A percentile compares a stretch with the other conserved stretches of the same genome.
These are phyloP conservation scores for Bombyx mandarina DNA, from an alignment of 1,140 invertebrate genomes.

Conservation along the genomic window DNA sequence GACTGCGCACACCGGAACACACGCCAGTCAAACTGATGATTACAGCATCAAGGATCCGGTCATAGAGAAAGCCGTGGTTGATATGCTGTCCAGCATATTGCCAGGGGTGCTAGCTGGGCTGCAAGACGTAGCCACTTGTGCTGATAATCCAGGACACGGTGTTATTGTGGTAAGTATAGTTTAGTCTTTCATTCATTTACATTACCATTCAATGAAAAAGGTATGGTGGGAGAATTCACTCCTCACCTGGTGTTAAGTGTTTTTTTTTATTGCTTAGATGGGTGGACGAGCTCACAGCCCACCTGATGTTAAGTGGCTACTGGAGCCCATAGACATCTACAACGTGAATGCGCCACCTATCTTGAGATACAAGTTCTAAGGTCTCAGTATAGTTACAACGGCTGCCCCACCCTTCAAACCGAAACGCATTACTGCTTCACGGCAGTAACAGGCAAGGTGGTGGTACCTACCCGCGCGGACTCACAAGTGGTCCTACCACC, in stretches of 20 bases:
- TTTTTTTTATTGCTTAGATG: neutral
- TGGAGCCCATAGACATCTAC: too few species aligned
- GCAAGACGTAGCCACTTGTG: constrained; percentile 70
- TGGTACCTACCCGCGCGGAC: too few species aligned
- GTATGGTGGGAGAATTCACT: neutral
- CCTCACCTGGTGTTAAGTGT: neutral
- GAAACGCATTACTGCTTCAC: too few species aligned
- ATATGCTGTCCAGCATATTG: constrained; percentile 74
- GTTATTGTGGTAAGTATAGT: constrained; percentile 70
- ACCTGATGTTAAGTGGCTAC: too few species aligned
- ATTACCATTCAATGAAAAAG: neutral
- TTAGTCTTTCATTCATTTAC: neutral
- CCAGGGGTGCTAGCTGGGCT: constrained; percentile 75
- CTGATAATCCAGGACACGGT: constrained; percentile 74
- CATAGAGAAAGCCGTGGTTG: constrained; percentile 50
- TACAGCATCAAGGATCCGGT: constrained; percentile 33
- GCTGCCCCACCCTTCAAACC: too few species aligned
- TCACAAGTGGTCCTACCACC: too few species aligned
- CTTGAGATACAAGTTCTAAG: too few species aligned
- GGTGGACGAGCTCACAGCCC: too few species aligned
- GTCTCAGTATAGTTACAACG: too few species aligned
- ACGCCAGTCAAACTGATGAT: constrained; percentile 46
- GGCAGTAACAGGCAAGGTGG: too few species aligned
- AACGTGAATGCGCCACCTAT: too few species aligned
- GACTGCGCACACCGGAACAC: constrained; percentile 71